phyloP scores from a whole-genome alignment of 2,113 vertebrate genomes.

The Silurus glanis region DNA sequence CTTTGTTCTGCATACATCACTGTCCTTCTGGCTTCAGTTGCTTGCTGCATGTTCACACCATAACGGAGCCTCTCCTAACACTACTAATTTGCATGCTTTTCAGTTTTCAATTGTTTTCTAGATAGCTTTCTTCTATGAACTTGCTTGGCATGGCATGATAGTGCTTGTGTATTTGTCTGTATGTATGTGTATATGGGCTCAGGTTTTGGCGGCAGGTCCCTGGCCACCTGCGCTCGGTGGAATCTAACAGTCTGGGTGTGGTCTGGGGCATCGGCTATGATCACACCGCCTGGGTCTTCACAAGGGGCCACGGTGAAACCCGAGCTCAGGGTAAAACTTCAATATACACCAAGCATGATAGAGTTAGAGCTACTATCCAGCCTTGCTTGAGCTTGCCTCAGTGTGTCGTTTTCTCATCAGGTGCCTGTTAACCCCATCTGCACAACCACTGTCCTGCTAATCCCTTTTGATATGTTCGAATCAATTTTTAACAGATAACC shows the following conservation, averaged over 20 bases:
- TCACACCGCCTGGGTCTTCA: constrained; percentile 90
- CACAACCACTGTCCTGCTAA: not conserved
- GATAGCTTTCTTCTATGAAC: not conserved
- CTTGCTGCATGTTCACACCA: constrained; percentile 3
- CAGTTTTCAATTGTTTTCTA: not conserved
- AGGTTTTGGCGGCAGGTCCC: constrained; percentile 98
- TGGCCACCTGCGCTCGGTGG: constrained; percentile 86
- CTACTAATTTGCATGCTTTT: not conserved
- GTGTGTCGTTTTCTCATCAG: not conserved
- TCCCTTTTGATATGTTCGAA: not conserved
- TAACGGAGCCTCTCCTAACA: not conserved
- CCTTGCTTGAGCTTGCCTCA: constrained; percentile 13
- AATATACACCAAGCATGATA: not conserved
- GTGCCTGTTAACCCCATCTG: not conserved
- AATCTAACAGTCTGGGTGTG: constrained; percentile 86
- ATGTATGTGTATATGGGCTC: constrained; percentile 58
- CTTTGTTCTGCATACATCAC: not conserved
- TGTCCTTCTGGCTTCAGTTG: not conserved
- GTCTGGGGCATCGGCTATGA: constrained; percentile 94
- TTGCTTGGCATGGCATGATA: constrained; percentile 43
- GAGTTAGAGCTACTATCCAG: constrained; percentile 1
- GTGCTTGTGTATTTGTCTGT: constrained; percentile 12
- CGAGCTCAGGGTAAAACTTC: constrained; percentile 79
- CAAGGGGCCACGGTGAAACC: constrained; percentile 77
- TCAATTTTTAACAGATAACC: not conserved